A percentile compares a stretch with the other conserved stretches of the same genome.
These are phyloP conservation scores for Lamproptera curius DNA, from an alignment of 2,888 invertebrate genomes.

Conservation along the genomic window DNA sequence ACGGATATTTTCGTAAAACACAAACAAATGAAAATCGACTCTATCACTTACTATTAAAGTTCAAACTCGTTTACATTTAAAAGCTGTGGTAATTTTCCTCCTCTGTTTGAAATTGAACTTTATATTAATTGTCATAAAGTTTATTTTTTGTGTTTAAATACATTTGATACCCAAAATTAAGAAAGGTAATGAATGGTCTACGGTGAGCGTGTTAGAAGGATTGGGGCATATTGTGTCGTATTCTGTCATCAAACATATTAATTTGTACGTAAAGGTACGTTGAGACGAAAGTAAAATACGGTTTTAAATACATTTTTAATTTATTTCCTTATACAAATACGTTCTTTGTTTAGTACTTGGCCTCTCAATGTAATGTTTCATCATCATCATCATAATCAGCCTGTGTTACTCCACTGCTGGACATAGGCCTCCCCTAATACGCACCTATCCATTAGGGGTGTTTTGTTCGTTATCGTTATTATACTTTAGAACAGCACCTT, in stretches of 20 bases:
- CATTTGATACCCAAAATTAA: constrained; percentile 10
- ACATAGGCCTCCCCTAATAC: no score
- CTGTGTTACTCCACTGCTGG: no score
- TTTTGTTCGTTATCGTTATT: no score
- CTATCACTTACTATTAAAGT: neutral
- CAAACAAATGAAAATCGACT: neutral
- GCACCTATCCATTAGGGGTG: no score
- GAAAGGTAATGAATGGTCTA: constrained; percentile 16
- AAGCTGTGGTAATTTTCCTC: neutral
- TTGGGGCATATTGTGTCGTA: constrained; percentile 18
- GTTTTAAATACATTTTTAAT: no score
- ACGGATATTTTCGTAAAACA: neutral
- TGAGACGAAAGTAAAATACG: no score
- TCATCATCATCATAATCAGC: no score
- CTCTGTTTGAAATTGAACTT: constrained; percentile 7
- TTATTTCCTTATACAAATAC: no score
- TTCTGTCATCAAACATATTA: constrained; percentile 11
- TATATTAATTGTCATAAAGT: neutral
- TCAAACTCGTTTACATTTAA: neutral
- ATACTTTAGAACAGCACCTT: no score
- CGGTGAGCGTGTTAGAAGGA: constrained; percentile 19
- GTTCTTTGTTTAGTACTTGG: no score
- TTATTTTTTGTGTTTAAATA: constrained; percentile 3
- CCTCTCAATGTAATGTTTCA: no score
- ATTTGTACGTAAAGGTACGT: no score